These are phyloP conservation scores for Acrossocheilus fasciatus DNA, from an alignment of 2,797 vertebrate genomes.

Conservation along the genomic window DNA sequence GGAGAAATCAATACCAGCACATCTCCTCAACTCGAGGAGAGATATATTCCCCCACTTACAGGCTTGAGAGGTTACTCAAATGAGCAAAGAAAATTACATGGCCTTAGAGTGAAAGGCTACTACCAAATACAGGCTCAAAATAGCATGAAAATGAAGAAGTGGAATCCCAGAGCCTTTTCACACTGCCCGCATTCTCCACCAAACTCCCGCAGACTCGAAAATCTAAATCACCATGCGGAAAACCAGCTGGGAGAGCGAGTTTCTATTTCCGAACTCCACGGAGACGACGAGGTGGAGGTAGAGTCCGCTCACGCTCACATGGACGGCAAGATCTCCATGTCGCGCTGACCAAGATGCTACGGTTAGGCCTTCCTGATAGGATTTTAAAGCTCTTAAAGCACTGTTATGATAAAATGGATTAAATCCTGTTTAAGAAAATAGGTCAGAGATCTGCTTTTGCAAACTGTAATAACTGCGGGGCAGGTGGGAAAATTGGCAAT, in stretches of 20 bases:
- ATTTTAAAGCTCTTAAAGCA: constrained; percentile 30
- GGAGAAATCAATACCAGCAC: constrained; percentile 53
- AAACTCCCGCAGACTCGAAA: constrained; percentile 36
- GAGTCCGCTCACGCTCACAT: neutral
- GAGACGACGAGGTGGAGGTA: neutral
- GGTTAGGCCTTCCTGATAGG: constrained; percentile 20
- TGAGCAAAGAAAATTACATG: constrained; percentile 45
- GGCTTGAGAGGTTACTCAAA: constrained; percentile 49
- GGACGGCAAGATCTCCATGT: constrained; percentile 15
- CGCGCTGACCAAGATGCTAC: constrained; percentile 30
- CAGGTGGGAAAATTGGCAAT: constrained; percentile 67
- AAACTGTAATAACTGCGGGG: constrained; percentile 58
- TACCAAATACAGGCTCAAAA: constrained; percentile 40
- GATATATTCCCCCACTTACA: constrained; percentile 36
- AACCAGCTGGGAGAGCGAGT: constrained; percentile 29
- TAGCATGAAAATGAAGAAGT: constrained; percentile 31
- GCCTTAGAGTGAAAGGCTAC: constrained; percentile 33
- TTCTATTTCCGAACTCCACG: constrained; percentile 43
- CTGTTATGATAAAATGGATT: constrained; percentile 58
- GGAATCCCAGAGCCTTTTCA: constrained; percentile 44
- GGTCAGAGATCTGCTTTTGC: constrained; percentile 69
- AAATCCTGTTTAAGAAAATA: constrained; percentile 66
- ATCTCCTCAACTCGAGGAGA: neutral
- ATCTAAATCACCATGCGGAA: constrained; percentile 32
- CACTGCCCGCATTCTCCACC: constrained; percentile 25